Conservation (phyloP, 1,140 invertebrate species). For the Bactericera cockerelli region DNA sequence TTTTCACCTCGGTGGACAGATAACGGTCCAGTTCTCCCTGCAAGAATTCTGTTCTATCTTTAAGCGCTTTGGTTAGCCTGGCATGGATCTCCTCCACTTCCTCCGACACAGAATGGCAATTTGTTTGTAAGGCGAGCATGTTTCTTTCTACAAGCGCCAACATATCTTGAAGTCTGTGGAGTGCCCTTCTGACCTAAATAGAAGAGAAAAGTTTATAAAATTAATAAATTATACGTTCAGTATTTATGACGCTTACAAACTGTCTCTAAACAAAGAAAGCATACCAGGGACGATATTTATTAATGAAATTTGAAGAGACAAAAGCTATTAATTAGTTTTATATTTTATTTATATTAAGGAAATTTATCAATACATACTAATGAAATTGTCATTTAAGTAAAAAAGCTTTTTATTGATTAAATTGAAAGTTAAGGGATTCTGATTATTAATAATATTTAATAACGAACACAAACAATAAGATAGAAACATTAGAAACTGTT, state of each 20-base stretch:
- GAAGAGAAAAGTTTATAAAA: background rate
- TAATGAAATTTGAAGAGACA: too few relatives aligned
- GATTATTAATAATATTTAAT: too few relatives aligned
- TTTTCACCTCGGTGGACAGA: constrained; percentile 61
- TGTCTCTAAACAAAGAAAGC: too few relatives aligned
- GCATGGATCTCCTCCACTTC: constrained; percentile 85
- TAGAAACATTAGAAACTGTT: too few relatives aligned
- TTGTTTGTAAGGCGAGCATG: constrained; percentile 62
- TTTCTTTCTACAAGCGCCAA: constrained; percentile 71
- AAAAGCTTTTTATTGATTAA: too few relatives aligned
- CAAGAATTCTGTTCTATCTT: constrained; percentile 77
- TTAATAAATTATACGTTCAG: too few relatives aligned
- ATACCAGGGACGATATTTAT: too few relatives aligned
- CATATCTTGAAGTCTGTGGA: constrained; percentile 73
- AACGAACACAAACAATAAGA: too few relatives aligned
- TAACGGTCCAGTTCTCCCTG: constrained; percentile 80
- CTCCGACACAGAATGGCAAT: constrained; percentile 68
- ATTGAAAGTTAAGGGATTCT: too few relatives aligned
- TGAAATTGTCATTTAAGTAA: too few relatives aligned
- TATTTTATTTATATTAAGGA: background rate
- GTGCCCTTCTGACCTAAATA: constrained; percentile 51
- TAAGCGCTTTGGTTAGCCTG: constrained; percentile 73
- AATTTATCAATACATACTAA: background rate
- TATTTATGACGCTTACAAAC: too few relatives aligned
- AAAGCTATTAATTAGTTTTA: background rate